Conservation (phyloP, 2,113 vertebrate genomes). For the Naja naja region DNA sequence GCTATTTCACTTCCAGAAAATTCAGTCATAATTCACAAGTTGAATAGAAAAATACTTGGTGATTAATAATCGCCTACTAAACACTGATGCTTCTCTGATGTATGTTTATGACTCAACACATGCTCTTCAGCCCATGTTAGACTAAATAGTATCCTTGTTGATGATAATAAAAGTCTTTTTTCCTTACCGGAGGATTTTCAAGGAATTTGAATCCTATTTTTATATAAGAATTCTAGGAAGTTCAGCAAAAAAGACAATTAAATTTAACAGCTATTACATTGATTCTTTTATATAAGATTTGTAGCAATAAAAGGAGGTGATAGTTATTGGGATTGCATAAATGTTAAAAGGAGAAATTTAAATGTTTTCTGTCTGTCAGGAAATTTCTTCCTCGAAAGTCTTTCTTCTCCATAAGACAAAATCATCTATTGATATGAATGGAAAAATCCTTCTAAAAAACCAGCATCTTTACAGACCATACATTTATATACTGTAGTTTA, state of each 20-base stretch:
- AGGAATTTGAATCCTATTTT: background rate
- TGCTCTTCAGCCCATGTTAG: background rate
- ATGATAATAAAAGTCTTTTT: background rate
- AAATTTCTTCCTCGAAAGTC: background rate
- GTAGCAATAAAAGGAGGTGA: background rate
- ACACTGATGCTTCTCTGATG: background rate
- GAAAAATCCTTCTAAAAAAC: background rate
- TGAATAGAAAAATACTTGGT: background rate
- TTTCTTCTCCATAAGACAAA: background rate
- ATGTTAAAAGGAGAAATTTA: background rate
- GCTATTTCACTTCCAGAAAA: background rate
- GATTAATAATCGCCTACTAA: background rate
- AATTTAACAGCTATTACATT: background rate
- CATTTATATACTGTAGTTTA: background rate
- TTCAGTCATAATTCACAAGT: background rate
- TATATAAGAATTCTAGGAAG: background rate
- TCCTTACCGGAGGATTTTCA: background rate
- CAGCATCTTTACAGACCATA: background rate
- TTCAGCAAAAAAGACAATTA: background rate
- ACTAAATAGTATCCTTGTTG: background rate
- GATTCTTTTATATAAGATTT: background rate
- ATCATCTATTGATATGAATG: background rate
- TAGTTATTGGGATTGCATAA: background rate
- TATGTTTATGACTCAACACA: background rate
- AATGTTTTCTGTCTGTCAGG: background rate